phyloP scores from a whole-genome alignment of 2,888 invertebrate species.

The Nysson spinosus region DNA sequence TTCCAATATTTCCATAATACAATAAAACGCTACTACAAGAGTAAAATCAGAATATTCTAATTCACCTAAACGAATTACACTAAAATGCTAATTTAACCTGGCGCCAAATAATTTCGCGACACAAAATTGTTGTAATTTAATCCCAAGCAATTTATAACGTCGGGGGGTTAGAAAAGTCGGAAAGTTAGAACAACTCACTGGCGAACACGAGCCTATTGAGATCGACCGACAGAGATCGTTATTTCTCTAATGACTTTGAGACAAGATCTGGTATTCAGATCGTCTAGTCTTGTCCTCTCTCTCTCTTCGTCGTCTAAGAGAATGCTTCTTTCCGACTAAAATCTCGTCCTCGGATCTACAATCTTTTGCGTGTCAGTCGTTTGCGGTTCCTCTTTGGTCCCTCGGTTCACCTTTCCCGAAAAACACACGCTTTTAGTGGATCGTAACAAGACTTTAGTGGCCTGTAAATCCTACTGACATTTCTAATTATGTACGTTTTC shows the following conservation, averaged over 20 bases:
- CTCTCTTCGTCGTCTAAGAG: conserved; percentile 18
- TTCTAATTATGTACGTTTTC: conserved; percentile 50
- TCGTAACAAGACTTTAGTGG: conserved; percentile 54
- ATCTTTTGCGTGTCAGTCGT: conserved; percentile 62
- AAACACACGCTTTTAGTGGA: conserved; percentile 43
- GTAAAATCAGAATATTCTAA: too few relatives aligned
- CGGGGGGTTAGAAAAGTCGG: too few relatives aligned
- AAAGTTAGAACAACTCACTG: too few relatives aligned
- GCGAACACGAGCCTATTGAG: too few relatives aligned
- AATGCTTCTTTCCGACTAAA: conserved; percentile 17
- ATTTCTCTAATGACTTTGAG: conserved; percentile 71
- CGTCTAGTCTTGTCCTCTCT: conserved; percentile 26
- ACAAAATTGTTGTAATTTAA: too few relatives aligned
- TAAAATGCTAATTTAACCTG: too few relatives aligned
- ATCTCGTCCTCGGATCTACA: conserved; percentile 64
- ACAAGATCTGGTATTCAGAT: conserved; percentile 66
- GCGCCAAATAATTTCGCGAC: too few relatives aligned
- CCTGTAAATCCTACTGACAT: conserved; percentile 40
- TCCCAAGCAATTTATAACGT: too few relatives aligned
- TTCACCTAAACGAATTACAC: too few relatives aligned
- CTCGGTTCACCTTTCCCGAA: conserved; percentile 4
- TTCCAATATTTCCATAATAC: too few relatives aligned
- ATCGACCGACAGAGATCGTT: conserved; percentile 63
- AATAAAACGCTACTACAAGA: too few relatives aligned
- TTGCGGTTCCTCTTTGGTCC: conserved; percentile 41